These are phyloP conservation scores for Monopterus albus DNA, from an alignment of 2,113 vertebrate genomes.

Conservation along the genomic window DNA sequence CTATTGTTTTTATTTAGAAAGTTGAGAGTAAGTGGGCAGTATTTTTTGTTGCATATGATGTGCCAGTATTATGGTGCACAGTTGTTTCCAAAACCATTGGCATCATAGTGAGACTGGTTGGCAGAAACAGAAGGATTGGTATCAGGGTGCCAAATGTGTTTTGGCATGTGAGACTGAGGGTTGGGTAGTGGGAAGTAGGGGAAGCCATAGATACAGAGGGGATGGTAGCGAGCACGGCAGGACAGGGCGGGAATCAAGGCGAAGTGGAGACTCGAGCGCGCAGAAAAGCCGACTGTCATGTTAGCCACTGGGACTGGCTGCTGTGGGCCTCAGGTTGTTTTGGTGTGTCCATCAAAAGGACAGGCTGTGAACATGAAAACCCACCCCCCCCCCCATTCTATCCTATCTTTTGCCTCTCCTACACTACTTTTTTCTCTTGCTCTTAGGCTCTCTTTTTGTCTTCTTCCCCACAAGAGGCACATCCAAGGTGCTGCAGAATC, in stretches of 20 bases:
- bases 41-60: constrained; percentile 48
- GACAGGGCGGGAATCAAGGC: constrained; percentile 70
- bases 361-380: constrained; percentile 78
- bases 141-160: constrained; percentile 70
- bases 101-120: constrained; percentile 64
- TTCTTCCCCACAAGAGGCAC: constrained; percentile 60
- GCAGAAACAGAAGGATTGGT: constrained; percentile 66
- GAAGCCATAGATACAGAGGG: constrained; percentile 48
- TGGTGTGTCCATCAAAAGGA: constrained; percentile 79
- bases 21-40: constrained; percentile 69
- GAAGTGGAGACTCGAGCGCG: constrained; percentile 58
- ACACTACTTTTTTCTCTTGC: constrained; percentile 41
- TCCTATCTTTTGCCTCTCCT: constrained; percentile 57
- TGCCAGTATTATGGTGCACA: constrained; percentile 59
- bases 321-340: constrained; percentile 79
- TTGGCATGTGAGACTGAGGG: constrained; percentile 69
- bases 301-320: constrained; percentile 75
- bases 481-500: constrained; percentile 65
- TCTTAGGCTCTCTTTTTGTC: constrained; percentile 54
- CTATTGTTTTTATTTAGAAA: constrained; percentile 62
- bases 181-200: constrained; percentile 52
- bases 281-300: constrained; percentile 75
- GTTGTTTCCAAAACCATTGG: constrained; percentile 74
- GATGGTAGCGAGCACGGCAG: constrained; percentile 51
- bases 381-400: constrained; percentile 50